Evolutionary conservation across 2,888 invertebrate species (phyloP).

Genomic region (Incurvaria masculella): DNA sequence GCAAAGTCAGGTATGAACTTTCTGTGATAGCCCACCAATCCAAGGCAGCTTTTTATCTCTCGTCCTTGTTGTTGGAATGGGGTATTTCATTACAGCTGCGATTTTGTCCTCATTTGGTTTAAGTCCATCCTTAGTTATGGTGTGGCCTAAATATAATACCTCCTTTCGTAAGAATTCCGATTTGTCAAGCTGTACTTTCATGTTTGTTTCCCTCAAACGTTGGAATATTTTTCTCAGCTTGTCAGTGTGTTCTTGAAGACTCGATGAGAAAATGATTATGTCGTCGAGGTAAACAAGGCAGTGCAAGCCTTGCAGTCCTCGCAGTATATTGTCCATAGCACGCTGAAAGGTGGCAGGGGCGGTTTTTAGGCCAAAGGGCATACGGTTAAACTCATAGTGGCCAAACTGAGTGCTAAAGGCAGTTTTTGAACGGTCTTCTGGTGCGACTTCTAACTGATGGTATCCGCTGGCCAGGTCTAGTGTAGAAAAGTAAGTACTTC

Average conservation of each 20-base stretch:
- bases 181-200: conserved; percentile 18
- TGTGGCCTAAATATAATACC: conserved; percentile 16
- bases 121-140: conserved; percentile 11
- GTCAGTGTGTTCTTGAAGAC: conserved; percentile 17
- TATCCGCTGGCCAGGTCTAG: conserved; percentile 16
- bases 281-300: conserved; percentile 23
- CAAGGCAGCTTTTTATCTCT: conserved; percentile 20
- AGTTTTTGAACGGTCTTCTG: conserved; percentile 21
- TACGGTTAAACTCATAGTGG: conserved; percentile 24
- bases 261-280: conserved; percentile 19
- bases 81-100: conserved; percentile 7
- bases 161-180: conserved; percentile 17
- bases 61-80: conserved; percentile 9
- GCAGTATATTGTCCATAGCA: conserved; percentile 23
- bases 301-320: conserved; percentile 19
- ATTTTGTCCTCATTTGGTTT: conserved; percentile 14
- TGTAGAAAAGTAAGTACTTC: conserved; percentile 17
- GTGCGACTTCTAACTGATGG: conserved; percentile 13
- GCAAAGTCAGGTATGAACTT: conserved; percentile 22
- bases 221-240: conserved; percentile 18
- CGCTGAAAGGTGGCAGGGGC: conserved; percentile 25
- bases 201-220: conserved; percentile 14
- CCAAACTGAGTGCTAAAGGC: conserved; percentile 22
- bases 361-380: conserved; percentile 24
- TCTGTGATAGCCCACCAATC: conserved; percentile 23